Base-by-base conservation (phyloP, 2,797 vertebrate genomes). In the Sebastes baramenuke region DNA sequence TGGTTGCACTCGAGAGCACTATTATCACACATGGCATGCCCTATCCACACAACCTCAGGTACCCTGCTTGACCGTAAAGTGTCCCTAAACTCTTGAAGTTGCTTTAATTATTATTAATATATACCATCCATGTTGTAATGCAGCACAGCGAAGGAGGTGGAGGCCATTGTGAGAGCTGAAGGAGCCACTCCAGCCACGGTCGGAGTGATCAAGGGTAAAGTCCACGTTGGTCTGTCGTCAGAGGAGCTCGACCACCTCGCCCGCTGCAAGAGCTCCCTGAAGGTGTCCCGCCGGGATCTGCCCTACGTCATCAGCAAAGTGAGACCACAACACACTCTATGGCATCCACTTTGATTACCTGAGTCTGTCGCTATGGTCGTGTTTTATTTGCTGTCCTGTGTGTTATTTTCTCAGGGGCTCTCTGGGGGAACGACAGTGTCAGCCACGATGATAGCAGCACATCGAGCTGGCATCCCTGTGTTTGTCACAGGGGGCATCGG, bases 11-110 rank as follows among this genome's bases (percentile, higher is more conserved):
- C 27, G 97, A 99, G 91, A 98, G 97, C 87, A 97, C 97, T 2
- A 97, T 99, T 67, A 95, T 99, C 85, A 98, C 97, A 16, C 97
- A 98, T 8, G 97, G 97, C 89, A 97, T 99, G 97, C 96, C 97
- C 16, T 97, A 97, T 85, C 97, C 97, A 72, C 93, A 96, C 66
- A 99, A 98, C 91, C 83, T 98, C 82, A 98, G 96, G 97, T 98
- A 84, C 7, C 69, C 4, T 3, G 12, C 38, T 58, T 49, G 34
- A 49, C 46, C 18, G 1, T 49, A 20, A 54, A 62, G 22, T 34
- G 42, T 24, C 42, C 30, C 8, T 38, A 54, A 29, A 55, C 20
- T 64, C 25, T 58, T 14, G 6, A 46, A 34, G 4, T 66, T 75
- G 11, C 46, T 77, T 71, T 8, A 32, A 54, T 20, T 18, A 24